Evolutionary conservation across 2,113 vertebrate genomes (phyloP).

Genomic region (Phrynosoma blainvillii): DNA sequence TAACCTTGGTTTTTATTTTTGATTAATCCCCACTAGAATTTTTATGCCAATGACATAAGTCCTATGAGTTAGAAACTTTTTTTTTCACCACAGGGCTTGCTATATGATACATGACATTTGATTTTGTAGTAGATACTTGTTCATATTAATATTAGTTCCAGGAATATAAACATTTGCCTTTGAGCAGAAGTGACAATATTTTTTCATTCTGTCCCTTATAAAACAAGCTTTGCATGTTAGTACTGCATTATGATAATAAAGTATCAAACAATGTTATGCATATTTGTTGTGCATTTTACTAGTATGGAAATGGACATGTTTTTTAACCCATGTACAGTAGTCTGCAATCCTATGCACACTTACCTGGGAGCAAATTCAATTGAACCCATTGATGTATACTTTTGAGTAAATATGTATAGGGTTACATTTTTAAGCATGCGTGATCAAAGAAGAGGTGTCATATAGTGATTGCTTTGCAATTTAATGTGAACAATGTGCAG

Average conservation of each 20-base stretch:
- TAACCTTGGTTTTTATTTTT: constrained; percentile 40
- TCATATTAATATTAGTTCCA: constrained; percentile 27
- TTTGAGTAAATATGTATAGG: not conserved
- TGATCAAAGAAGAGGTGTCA: not conserved
- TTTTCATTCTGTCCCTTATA: constrained; percentile 14
- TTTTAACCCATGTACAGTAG: not conserved
- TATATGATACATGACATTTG: constrained; percentile 18
- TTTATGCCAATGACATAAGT: not conserved
- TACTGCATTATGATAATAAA: accelerated
- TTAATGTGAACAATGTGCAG: not conserved
- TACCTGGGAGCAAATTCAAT: not conserved
- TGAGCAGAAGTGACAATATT: constrained; percentile 3
- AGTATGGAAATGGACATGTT: constrained; percentile 1
- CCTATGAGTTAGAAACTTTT: not conserved
- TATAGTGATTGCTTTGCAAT: not conserved
- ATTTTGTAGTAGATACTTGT: not conserved
- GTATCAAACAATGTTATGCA: constrained; percentile 1
- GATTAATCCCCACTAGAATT: constrained; percentile 46
- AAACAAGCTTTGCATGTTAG: constrained; percentile 17
- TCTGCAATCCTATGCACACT: not conserved
- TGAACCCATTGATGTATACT: not conserved
- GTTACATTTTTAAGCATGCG: not conserved
- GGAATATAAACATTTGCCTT: constrained; percentile 11
- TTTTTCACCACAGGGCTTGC: constrained; percentile 14
- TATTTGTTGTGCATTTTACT: not conserved